Evolutionary conservation across 2,113 vertebrate species (phyloP).

Genomic region (Odontophorus gujanensis): DNA sequence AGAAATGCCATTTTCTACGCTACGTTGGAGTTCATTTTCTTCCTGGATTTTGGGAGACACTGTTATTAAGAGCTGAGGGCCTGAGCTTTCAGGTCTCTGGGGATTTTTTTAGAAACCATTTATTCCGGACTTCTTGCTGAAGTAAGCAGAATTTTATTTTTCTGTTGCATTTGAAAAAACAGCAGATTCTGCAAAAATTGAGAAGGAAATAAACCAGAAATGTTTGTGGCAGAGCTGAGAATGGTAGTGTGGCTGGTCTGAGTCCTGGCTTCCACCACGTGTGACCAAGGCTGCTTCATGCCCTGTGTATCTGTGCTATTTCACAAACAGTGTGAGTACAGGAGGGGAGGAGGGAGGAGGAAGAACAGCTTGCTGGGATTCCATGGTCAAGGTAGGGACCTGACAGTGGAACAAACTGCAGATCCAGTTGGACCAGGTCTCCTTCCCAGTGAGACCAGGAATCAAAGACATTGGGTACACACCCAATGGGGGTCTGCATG

Average conservation of each 20-base stretch:
- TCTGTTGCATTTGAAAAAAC: not conserved
- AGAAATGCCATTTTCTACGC: no score
- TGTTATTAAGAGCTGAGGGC: not conserved
- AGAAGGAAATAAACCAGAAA: not conserved
- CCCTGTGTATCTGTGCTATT: not conserved
- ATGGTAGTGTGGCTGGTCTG: not conserved
- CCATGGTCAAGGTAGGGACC: no score
- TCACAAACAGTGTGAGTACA: not conserved
- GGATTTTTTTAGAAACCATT: not conserved
- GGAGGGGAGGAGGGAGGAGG: not conserved
- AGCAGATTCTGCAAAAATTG: not conserved
- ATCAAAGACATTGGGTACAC: no score
- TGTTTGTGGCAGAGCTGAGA: not conserved
- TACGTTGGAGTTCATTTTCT: no score
- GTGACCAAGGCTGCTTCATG: not conserved
- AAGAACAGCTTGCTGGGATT: not conserved
- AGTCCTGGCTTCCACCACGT: not conserved
- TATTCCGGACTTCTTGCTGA: not conserved
- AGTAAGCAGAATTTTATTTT: not conserved
- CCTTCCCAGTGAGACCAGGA: not conserved
- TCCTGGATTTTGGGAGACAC: no score
- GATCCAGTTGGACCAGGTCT: not conserved
- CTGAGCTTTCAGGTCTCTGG: not conserved
- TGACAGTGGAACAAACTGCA: not conserved
- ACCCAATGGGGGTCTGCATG: rapidly evolving